phyloP scores from a whole-genome alignment of 2,797 vertebrate genomes.

The Zalophus californianus region DNA sequence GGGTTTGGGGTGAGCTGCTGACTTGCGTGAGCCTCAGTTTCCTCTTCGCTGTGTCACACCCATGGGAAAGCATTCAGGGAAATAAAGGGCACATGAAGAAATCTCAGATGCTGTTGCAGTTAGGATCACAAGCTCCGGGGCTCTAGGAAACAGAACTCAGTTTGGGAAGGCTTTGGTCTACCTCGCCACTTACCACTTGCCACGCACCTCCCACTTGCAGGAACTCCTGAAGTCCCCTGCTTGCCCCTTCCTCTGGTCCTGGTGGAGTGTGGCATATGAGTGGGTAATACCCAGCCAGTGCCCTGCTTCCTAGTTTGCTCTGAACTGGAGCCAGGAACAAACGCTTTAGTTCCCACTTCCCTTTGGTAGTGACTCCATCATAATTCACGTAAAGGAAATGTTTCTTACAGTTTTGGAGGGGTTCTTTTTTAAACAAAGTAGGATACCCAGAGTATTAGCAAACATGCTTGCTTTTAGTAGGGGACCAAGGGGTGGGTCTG shows the following conservation, averaged over 20 bases:
- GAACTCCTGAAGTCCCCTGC: background rate
- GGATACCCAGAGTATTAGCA: background rate
- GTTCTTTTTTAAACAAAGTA: conserved; percentile 19
- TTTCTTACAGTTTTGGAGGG: background rate
- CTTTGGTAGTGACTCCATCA: background rate
- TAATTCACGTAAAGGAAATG: background rate
- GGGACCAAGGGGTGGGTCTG: background rate
- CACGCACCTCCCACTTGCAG: background rate
- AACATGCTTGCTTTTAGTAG: background rate
- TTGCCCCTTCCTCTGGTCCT: background rate
- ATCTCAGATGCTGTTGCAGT: background rate
- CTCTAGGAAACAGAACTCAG: background rate
- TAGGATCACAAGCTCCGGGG: background rate
- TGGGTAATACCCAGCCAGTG: too few species aligned
- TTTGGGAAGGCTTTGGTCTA: background rate
- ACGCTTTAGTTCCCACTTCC: background rate
- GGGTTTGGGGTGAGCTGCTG: background rate
- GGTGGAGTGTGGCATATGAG: background rate
- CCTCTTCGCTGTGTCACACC: background rate
- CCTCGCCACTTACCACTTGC: background rate
- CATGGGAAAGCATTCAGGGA: background rate
- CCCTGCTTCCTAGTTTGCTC: background rate
- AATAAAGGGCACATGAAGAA: background rate
- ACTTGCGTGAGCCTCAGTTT: background rate
- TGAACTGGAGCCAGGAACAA: background rate